Conservation (phyloP, 2,888 invertebrate species). For the Rhamnusium bicolor region DNA sequence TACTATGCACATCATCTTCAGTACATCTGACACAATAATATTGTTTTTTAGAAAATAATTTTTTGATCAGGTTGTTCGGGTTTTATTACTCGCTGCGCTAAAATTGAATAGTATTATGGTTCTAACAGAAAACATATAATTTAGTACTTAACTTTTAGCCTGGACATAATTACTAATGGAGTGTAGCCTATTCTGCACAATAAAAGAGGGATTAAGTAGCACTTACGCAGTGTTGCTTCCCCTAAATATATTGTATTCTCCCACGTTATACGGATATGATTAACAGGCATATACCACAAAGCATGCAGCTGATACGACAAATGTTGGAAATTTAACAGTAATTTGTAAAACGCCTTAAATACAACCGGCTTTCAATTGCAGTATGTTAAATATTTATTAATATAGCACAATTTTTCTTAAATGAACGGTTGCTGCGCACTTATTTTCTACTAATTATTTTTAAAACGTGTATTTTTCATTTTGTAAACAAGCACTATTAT, state of each 20-base stretch:
- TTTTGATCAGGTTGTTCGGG: background rate
- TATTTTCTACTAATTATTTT: too few relatives aligned
- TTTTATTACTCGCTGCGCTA: constrained; percentile 1
- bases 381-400: too few relatives aligned
- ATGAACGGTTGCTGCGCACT: too few relatives aligned
- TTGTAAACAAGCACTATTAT: too few relatives aligned
- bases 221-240: constrained; percentile 58
- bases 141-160: constrained; percentile 61
- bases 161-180: constrained; percentile 62
- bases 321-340: constrained; percentile 32
- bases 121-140: constrained; percentile 56
- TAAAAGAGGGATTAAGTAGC: constrained; percentile 63
- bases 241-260: constrained; percentile 55
- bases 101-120: constrained; percentile 35
- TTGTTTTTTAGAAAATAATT: background rate
- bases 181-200: constrained; percentile 61
- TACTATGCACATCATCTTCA: too few relatives aligned
- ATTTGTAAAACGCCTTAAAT: background rate
- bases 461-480: too few relatives aligned
- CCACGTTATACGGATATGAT: constrained; percentile 55
- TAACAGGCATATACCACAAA: constrained; percentile 52
- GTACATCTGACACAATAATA: too few relatives aligned
- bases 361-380: too few relatives aligned
- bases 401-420: too few relatives aligned
- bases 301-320: constrained; percentile 52